phyloP scores from a whole-genome alignment of 2,797 vertebrate genomes.

The Sebastes miniatus region DNA sequence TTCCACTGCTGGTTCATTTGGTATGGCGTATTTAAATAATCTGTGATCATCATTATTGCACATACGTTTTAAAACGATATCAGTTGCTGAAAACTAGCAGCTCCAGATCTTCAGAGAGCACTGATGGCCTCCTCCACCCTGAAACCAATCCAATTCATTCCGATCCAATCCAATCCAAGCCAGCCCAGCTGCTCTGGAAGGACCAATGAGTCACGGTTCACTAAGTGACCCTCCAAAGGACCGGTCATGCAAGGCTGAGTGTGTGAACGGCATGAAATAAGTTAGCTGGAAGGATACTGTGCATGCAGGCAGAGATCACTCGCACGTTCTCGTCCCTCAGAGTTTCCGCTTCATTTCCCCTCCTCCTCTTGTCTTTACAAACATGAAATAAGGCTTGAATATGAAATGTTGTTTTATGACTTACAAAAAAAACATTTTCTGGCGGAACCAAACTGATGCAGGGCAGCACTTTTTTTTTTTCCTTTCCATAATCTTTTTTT shows the following conservation, averaged over 20 bases:
- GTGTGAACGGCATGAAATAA: constrained; percentile 33
- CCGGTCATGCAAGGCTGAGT: constrained; percentile 38
- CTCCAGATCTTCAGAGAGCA: constrained; percentile 17
- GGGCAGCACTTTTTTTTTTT: not conserved
- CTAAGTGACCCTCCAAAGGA: constrained; percentile 35
- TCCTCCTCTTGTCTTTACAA: constrained; percentile 15
- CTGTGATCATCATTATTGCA: not conserved
- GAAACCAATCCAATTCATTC: constrained; percentile 38
- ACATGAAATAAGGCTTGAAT: constrained; percentile 6
- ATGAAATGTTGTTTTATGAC: constrained; percentile 30
- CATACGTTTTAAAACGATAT: not conserved
- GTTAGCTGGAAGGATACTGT: constrained; percentile 19
- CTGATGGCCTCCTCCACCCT: constrained; percentile 20
- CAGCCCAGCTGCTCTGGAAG: constrained; percentile 50
- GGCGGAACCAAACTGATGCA: constrained; percentile 34
- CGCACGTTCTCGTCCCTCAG: not conserved
- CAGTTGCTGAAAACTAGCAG: constrained; percentile 1
- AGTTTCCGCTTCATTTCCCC: not conserved
- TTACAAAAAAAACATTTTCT: constrained; percentile 34
- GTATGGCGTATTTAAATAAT: not conserved
- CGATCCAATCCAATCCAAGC: constrained; percentile 29
- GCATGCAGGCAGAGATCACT: constrained; percentile 10
- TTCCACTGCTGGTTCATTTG: not conserved
- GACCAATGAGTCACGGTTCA: constrained; percentile 44
- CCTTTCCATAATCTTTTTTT: constrained; percentile 32